Evolutionary conservation across 2,888 invertebrate species (phyloP).

Genomic region (Volucella zonaria): DNA sequence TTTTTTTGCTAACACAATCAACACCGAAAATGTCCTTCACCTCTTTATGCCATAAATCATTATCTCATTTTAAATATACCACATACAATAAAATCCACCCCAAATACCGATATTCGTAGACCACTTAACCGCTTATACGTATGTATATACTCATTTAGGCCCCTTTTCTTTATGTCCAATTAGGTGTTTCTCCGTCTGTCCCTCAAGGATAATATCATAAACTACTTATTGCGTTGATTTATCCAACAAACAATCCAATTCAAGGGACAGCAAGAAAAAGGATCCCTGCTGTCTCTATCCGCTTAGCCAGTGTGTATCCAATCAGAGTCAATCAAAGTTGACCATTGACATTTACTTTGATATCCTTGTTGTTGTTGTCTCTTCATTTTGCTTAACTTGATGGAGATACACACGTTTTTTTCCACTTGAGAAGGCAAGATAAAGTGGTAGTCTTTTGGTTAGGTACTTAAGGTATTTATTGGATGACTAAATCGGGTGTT

Average conservation of each 20-base stretch:
- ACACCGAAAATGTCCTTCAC: background rate
- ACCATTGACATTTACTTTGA: constrained; percentile 69
- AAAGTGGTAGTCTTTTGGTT: constrained; percentile 34
- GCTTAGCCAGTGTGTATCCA: constrained; percentile 44
- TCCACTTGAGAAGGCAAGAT: constrained; percentile 28
- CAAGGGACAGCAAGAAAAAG: constrained; percentile 31
- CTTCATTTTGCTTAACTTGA: constrained; percentile 29
- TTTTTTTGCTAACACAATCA: background rate
- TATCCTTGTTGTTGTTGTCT: constrained; percentile 60
- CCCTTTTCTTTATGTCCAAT: constrained; percentile 35
- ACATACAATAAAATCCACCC: constrained; percentile 2
- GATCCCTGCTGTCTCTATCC: constrained; percentile 3
- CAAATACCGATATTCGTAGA: constrained; percentile 29
- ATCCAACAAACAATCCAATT: constrained; percentile 33
- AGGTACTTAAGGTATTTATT: constrained; percentile 67
- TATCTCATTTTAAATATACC: constrained; percentile 16
- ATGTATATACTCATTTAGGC: constrained; percentile 16
- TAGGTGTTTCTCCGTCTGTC: constrained; percentile 22
- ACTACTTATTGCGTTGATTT: constrained; percentile 62
- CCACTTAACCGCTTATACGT: constrained; percentile 36
- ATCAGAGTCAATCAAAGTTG: constrained; percentile 72
- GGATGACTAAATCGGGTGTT: constrained; percentile 65
- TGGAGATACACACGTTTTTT: constrained; percentile 12
- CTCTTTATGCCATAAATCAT: background rate
- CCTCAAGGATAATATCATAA: constrained; percentile 55